Evolutionary conservation across 2,113 vertebrate species (phyloP).

Genomic region (Odontophorus gujanensis): DNA sequence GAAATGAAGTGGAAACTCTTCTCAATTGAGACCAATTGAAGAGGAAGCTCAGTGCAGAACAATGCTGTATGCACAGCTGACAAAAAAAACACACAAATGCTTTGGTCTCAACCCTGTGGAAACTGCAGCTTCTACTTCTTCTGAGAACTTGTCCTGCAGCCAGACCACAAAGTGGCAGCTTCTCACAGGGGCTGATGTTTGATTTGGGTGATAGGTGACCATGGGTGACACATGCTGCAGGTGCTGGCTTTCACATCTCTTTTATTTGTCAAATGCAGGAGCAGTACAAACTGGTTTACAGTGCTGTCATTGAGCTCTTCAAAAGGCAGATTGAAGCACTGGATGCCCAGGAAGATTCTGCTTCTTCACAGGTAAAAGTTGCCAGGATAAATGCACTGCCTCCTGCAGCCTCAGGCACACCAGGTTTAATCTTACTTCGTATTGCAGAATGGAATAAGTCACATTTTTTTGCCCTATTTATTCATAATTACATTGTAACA

Average conservation of each 20-base stretch:
- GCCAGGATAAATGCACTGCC: background rate
- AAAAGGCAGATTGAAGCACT: slow-evolving; percentile 81
- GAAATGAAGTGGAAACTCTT: slow-evolving; percentile 35
- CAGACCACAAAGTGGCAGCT: background rate
- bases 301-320: slow-evolving; percentile 86
- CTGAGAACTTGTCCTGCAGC: background rate
- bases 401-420: background rate
- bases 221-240: fast-evolving
- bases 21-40: background rate
- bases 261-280: slow-evolving; percentile 78
- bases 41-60: slow-evolving; percentile 46
- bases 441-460: background rate
- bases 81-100: background rate
- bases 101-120: background rate
- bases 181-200: background rate
- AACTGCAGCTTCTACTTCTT: background rate
- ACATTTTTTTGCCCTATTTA: background rate
- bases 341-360: background rate
- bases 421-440: background rate
- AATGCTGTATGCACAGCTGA: background rate
- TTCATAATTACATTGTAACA: background rate
- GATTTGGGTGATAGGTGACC: background rate
- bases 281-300: slow-evolving; percentile 93
- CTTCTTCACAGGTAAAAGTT: slow-evolving; percentile 70
- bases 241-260: background rate